Evolutionary conservation across 2,888 invertebrate species (phyloP).

Genomic region (Azorinus chamasolen): DNA sequence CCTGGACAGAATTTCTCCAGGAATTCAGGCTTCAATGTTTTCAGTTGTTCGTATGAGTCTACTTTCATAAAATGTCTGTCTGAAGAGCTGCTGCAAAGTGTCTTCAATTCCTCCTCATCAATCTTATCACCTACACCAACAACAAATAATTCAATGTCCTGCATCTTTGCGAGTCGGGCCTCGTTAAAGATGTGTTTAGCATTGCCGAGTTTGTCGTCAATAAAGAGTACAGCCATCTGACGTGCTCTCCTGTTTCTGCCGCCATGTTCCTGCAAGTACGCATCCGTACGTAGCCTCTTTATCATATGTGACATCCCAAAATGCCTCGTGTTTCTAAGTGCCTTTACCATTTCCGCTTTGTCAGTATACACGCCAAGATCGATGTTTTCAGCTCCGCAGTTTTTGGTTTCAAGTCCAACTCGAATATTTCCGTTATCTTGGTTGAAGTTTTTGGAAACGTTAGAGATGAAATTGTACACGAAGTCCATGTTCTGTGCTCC

Average conservation of each 20-base stretch:
- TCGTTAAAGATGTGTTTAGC: constrained; percentile 53
- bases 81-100: constrained; percentile 43
- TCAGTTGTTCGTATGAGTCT: constrained; percentile 48
- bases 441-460: constrained; percentile 69
- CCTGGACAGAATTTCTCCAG: constrained; percentile 58
- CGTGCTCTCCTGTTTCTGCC: constrained; percentile 58
- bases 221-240: constrained; percentile 76
- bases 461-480: constrained; percentile 69
- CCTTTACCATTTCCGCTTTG: constrained; percentile 44
- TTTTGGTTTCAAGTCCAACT: constrained; percentile 74
- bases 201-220: constrained; percentile 69
- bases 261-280: constrained; percentile 62
- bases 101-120: constrained; percentile 45
- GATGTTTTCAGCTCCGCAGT: constrained; percentile 72
- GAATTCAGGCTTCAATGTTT: constrained; percentile 38
- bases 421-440: constrained; percentile 69
- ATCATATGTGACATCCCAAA: constrained; percentile 61
- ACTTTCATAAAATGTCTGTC: constrained; percentile 53
- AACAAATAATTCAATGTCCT: constrained; percentile 62
- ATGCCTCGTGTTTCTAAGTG: constrained; percentile 37
- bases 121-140: constrained; percentile 65
- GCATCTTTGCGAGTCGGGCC: constrained; percentile 49
- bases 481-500: constrained; percentile 46
- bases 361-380: constrained; percentile 52
- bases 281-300: constrained; percentile 59